These are phyloP conservation scores for Ctena decussata DNA, from an alignment of 2,888 invertebrate species.

Conservation along the genomic window DNA sequence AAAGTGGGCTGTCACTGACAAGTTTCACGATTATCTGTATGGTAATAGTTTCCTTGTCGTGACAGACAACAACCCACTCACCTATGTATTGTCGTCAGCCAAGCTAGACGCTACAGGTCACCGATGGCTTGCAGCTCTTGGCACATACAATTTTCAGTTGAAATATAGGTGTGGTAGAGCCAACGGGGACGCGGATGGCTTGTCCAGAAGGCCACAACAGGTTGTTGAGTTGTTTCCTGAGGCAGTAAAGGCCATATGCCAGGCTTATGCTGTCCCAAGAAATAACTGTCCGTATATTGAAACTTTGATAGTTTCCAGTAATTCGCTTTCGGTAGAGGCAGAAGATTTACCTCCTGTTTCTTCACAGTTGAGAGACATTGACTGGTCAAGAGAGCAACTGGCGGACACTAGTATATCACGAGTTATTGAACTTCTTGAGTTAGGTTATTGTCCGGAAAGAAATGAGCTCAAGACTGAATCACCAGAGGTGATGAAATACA, in stretches of 20 bases:
- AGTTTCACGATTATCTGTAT: constrained; percentile 43
- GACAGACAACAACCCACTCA: neutral
- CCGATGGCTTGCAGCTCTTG: neutral
- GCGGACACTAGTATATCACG: too few species aligned
- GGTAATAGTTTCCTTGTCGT: constrained; percentile 7
- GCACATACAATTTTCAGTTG: neutral
- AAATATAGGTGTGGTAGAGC: neutral
- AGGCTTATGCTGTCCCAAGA: neutral
- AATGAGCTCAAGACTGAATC: too few species aligned
- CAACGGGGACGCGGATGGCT: neutral
- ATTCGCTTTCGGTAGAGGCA: too few species aligned
- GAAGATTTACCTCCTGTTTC: too few species aligned
- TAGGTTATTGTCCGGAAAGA: too few species aligned
- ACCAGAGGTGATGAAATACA: too few species aligned
- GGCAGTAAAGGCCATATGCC: neutral
- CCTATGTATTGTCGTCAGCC: neutral
- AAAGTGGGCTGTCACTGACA: constrained; percentile 35
- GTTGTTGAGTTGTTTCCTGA: neutral
- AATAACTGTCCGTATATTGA: too few species aligned
- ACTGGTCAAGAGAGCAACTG: too few species aligned
- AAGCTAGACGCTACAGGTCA: constrained; percentile 7
- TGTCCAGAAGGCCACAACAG: constrained; percentile 18
- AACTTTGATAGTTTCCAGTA: too few species aligned
- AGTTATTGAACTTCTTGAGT: too few species aligned
- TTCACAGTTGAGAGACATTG: too few species aligned